These are phyloP conservation scores for Dipodomys stephensi DNA, from an alignment of 2,113 vertebrate species.

Conservation along the genomic window DNA sequence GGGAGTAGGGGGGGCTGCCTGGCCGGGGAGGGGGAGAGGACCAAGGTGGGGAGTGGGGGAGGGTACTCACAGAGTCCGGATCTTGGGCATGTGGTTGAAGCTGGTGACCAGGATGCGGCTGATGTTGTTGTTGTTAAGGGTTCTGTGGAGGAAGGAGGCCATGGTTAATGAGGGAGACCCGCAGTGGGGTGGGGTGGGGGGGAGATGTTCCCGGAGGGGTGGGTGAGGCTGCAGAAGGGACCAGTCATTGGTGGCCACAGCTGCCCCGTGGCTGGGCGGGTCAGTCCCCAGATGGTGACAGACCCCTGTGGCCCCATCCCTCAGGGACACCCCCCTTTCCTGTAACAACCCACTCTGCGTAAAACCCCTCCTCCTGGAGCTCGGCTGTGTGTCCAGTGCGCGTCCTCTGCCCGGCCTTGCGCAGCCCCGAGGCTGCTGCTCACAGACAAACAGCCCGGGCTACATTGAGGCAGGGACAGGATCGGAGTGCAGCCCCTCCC, in stretches of 20 bases:
- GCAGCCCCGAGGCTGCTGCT: no score
- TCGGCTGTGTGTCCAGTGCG: neutral
- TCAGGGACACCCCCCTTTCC: no score
- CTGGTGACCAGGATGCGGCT: constrained; percentile 98
- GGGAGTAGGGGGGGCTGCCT: no score
- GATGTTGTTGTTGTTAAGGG: constrained; percentile 99
- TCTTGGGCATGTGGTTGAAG: constrained; percentile 99
- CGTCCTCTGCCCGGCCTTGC: no score
- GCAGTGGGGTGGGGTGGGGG: neutral
- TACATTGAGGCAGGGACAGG: no score
- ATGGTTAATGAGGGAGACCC: neutral
- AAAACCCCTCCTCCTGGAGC: neutral
- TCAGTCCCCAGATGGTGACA: neutral
- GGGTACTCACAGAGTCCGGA: constrained; percentile 97
- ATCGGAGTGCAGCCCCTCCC: no score
- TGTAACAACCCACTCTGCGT: neutral
- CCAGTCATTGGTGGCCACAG: neutral
- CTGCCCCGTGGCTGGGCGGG: neutral
- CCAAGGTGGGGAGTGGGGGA: no score
- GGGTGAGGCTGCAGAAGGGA: no score
- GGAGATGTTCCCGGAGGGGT: no score
- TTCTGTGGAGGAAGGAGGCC: constrained; percentile 86
- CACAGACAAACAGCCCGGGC: no score
- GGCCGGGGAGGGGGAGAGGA: no score
- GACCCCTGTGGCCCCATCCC: rapidly evolving